Evolutionary conservation across 2,888 invertebrate species (phyloP).

Genomic region (Drosophila prolongata): DNA sequence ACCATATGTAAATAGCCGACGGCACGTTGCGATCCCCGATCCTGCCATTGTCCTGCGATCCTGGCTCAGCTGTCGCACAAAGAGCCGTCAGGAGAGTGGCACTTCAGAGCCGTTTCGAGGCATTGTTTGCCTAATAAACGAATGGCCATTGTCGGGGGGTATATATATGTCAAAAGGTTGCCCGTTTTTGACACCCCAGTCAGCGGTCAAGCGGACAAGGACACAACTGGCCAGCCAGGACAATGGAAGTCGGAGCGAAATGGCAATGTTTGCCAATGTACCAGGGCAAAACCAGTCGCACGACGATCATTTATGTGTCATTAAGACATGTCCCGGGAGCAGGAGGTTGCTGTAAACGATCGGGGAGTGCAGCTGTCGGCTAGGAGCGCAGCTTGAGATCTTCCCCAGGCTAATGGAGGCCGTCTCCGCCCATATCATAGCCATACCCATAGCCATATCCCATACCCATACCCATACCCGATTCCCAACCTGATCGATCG

Average conservation of each 20-base stretch:
- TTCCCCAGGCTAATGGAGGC: conserved; percentile 61
- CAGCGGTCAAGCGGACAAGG: conserved; percentile 66
- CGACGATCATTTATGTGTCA: conserved; percentile 75
- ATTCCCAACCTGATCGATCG: conserved; percentile 37
- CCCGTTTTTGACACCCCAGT: conserved; percentile 63
- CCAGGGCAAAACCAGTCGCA: conserved; percentile 56
- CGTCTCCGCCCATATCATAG: conserved; percentile 60
- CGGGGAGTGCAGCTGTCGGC: conserved; percentile 51
- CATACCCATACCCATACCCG: conserved; percentile 23
- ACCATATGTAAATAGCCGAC: conserved; percentile 56
- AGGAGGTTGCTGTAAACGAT: conserved; percentile 6
- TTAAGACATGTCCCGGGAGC: conserved; percentile 49
- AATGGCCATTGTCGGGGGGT: conserved; percentile 67
- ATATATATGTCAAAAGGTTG: conserved; percentile 78
- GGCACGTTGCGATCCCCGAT: conserved; percentile 8
- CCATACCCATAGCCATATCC: neutral
- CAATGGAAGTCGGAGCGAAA: conserved; percentile 50
- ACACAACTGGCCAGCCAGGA: conserved; percentile 41
- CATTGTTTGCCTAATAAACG: conserved; percentile 78
- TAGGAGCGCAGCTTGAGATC: conserved; percentile 57
- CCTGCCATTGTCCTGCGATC: conserved; percentile 26
- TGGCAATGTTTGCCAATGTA: conserved; percentile 57
- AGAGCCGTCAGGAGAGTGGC: conserved; percentile 59
- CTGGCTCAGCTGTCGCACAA: conserved; percentile 64
- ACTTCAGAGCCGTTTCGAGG: conserved; percentile 40